Evolutionary conservation across 2,113 vertebrate species (phyloP), one percentile per base, ranked within the genome.

Genomic region (Sigmodon hispidus): DNA sequence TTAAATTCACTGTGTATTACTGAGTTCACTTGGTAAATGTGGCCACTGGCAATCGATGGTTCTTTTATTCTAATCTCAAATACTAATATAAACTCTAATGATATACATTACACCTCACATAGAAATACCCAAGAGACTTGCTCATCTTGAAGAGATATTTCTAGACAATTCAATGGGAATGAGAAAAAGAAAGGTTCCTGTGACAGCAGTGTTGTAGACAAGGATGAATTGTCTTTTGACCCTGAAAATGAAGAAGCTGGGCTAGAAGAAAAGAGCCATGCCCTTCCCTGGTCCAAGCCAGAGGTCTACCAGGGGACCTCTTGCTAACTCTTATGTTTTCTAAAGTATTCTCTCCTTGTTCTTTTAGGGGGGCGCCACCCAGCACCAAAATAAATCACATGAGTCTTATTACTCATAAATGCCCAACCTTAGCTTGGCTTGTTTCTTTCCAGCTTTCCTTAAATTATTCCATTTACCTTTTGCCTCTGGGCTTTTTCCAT

Each of bases 231-330:
- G 16, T 45, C 59, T 43, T 92, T 87, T 43, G 75, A 19, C 12
- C 52, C 85, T 96, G 17, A 67, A 88, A 80, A 77, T 48, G 94
- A 61, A 50, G 87, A 67, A 90, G 34, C 29, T 72, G 63, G 29
- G 34, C 10, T 17, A 36, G 17, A 69, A 29, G 5, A 75, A 45
- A 11, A n/a, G 12, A 40, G 11, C 65, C 67, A 29, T 24, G 4
- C 17, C 8, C 0, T 52, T 83, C 29, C 36, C n/a, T 29, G 31
- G 11, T 63, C 45, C 63, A 86, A 0, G 11, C 17, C 45, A 59
- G 31, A 7, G 10, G 15, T 9, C 34, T 70, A 31, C 15, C 48
- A 16, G 19, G 2, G 15, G 3, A 6, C 17, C 7, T 22, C 16
- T 87, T 15, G 63, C 7, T 4, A 80, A 75, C 12, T 43, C 61